phyloP scores from a whole-genome alignment of 1,140 invertebrate species.

The Calephelis virginiensis region DNA sequence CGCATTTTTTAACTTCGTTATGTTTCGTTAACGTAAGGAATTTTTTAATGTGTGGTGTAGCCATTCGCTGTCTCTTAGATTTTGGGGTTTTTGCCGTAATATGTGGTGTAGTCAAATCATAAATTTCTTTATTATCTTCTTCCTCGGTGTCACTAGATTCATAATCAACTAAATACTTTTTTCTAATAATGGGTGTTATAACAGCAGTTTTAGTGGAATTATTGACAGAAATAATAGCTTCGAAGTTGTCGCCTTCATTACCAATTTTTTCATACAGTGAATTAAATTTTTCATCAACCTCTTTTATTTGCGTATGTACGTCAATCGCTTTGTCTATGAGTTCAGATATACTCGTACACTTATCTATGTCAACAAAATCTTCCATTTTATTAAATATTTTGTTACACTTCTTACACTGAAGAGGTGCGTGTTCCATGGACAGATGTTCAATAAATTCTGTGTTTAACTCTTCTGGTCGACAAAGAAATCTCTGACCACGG shows the following conservation, averaged over 20 bases:
- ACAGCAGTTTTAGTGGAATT: constrained; percentile 61
- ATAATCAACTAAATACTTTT: constrained; percentile 61
- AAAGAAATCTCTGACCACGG: constrained; percentile 51
- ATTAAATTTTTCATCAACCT: constrained; percentile 60
- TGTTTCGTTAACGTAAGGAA: constrained; percentile 44
- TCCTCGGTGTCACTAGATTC: constrained; percentile 58
- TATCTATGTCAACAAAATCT: constrained; percentile 56
- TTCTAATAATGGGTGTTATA: constrained; percentile 60
- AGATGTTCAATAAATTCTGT: constrained; percentile 62
- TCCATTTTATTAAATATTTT: constrained; percentile 63
- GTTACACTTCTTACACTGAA: constrained; percentile 65
- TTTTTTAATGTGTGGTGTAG: constrained; percentile 59
- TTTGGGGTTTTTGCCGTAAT: constrained; percentile 45
- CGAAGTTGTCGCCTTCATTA: constrained; percentile 49
- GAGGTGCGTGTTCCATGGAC: constrained; percentile 53
- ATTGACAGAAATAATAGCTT: constrained; percentile 53
- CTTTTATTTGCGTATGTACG: constrained; percentile 27
- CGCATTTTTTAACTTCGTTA: constrained; percentile 49
- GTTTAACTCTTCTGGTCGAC: constrained; percentile 46
- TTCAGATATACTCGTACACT: constrained; percentile 61
- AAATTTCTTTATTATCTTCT: constrained; percentile 36
- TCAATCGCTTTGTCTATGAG: constrained; percentile 43
- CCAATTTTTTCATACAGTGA: constrained; percentile 55
- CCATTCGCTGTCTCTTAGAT: constrained; percentile 42
- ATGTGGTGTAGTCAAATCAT: constrained; percentile 39